Conservation (phyloP, 2,888 invertebrate species). For the Drosophila percnosoma region DNA sequence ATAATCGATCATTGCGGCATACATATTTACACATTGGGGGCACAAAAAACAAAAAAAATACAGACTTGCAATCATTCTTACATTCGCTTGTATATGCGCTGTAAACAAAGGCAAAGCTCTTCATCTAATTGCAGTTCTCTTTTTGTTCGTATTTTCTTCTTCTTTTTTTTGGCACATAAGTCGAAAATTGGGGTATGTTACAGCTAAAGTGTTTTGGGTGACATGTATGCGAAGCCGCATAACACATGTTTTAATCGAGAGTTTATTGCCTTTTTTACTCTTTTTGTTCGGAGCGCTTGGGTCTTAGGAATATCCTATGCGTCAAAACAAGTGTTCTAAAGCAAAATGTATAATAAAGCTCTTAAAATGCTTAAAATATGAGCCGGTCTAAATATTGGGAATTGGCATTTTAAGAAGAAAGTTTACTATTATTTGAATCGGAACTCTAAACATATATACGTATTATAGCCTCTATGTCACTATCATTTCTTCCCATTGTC, state of each 20-base stretch:
- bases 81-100: neutral
- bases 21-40: slow-evolving; percentile 13
- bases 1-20: slow-evolving; percentile 66
- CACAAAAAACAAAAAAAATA: slow-evolving; percentile 8
- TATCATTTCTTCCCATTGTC: neutral
- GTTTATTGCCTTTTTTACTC: neutral
- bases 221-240: slow-evolving; percentile 1
- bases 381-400: neutral
- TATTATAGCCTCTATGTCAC: neutral
- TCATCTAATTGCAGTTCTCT: slow-evolving; percentile 32
- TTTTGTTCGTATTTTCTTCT: neutral
- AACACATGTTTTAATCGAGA: neutral
- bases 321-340: neutral
- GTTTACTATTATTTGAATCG: neutral
- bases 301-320: neutral
- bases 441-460: neutral
- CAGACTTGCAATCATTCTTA: slow-evolving; percentile 20
- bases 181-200: slow-evolving; percentile 33
- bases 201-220: slow-evolving; percentile 22
- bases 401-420: neutral
- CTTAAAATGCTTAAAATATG: neutral
- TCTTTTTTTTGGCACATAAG: slow-evolving; percentile 2
- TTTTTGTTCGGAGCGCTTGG: neutral
- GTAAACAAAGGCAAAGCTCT: slow-evolving; percentile 41
- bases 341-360: neutral